phyloP scores from a whole-genome alignment of 2,113 vertebrate species.

The Ardeotis arabs region DNA sequence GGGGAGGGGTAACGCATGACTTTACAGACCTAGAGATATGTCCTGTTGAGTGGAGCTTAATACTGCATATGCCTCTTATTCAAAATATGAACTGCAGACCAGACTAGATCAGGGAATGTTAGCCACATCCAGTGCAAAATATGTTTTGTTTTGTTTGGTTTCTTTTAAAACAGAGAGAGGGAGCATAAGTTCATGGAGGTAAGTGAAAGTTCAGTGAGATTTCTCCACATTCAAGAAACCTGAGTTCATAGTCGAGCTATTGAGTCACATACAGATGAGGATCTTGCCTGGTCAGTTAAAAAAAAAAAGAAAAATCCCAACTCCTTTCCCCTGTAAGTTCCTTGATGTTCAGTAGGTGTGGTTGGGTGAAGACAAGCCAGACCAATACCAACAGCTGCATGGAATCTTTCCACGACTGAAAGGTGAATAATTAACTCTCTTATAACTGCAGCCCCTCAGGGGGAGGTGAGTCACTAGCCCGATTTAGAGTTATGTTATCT shows the following conservation, averaged over 20 bases:
- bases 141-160: slow-evolving; percentile 8
- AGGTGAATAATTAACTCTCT: slow-evolving; percentile 65
- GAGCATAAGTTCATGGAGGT: slow-evolving; percentile 41
- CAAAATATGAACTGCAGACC: neutral
- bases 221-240: slow-evolving; percentile 36
- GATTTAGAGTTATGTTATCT: slow-evolving; percentile 70
- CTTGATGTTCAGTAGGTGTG: slow-evolving; percentile 62
- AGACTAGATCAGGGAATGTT: slow-evolving; percentile 40
- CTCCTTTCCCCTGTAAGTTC: neutral
- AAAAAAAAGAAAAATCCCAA: neutral
- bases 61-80: neutral
- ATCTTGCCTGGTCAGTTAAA: slow-evolving; percentile 1
- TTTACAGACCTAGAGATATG: neutral
- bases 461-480: slow-evolving; percentile 71
- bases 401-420: slow-evolving; percentile 68
- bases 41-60: neutral
- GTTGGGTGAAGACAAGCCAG: slow-evolving; percentile 50
- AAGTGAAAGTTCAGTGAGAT: slow-evolving; percentile 53
- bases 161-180: slow-evolving; percentile 23
- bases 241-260: slow-evolving; percentile 27
- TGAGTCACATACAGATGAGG: slow-evolving; percentile 38
- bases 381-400: slow-evolving; percentile 64
- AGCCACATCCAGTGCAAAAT: slow-evolving; percentile 29
- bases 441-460: slow-evolving; percentile 61
- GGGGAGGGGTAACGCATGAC: neutral